phyloP scores from a whole-genome alignment of 2,797 vertebrate genomes.

The Urocyon cinereoargenteus region DNA sequence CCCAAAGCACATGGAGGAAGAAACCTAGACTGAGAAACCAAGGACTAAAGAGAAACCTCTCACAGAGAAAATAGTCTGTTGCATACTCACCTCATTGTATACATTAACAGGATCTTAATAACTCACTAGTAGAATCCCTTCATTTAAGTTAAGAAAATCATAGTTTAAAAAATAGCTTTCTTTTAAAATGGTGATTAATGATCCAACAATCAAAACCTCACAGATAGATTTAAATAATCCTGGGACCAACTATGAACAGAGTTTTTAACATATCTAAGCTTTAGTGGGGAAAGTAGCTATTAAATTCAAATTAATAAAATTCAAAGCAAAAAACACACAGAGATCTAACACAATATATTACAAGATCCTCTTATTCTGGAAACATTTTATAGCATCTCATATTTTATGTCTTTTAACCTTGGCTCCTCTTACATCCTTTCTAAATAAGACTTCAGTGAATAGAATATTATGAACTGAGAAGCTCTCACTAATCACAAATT shows the following conservation, averaged over 20 bases:
- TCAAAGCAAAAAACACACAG: constrained; percentile 30
- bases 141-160: neutral
- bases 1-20: neutral
- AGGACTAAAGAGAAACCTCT: neutral
- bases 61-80: neutral
- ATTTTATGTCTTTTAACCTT: neutral
- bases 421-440: neutral
- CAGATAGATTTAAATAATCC: neutral
- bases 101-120: constrained; percentile 15
- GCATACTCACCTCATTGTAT: neutral
- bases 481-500: constrained; percentile 28
- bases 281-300: neutral
- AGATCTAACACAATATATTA: neutral
- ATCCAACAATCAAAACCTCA: constrained; percentile 13
- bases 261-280: neutral
- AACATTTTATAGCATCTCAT: neutral
- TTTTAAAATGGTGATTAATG: neutral
- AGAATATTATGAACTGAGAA: constrained; percentile 24
- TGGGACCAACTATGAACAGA: neutral
- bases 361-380: neutral
- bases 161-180: neutral
- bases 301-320: constrained; percentile 49
- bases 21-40: neutral
- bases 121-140: neutral
- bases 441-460: constrained; percentile 5